phyloP scores from a whole-genome alignment of 2,797 vertebrate species.

The Vireo griseus region DNA sequence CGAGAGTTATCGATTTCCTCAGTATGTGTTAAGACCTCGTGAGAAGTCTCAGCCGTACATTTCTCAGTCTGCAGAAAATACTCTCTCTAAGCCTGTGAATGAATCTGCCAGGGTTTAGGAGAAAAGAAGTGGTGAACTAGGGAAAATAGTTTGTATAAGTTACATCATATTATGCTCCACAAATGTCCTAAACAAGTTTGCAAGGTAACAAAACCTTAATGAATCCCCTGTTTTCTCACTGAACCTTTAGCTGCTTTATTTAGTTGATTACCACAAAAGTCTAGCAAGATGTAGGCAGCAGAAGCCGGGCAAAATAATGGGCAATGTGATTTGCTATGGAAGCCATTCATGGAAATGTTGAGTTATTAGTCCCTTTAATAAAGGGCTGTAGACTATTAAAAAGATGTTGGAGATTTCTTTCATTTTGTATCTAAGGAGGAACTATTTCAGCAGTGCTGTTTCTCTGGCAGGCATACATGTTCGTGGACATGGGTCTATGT shows the following conservation, averaged over 20 bases:
- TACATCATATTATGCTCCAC: neutral
- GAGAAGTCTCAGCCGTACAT: conserved; percentile 2
- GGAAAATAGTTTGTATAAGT: neutral
- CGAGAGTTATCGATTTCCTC: neutral
- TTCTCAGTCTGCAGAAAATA: conserved; percentile 9
- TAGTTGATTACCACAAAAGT: neutral
- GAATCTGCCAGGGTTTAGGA: neutral
- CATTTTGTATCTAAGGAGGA: neutral
- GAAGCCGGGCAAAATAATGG: neutral
- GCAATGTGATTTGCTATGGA: neutral
- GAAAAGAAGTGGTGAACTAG: neutral
- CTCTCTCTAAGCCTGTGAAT: neutral
- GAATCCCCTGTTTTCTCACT: neutral
- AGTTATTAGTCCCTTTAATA: neutral
- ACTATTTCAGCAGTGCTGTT: neutral
- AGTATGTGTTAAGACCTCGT: conserved; percentile 9
- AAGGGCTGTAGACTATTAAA: neutral
- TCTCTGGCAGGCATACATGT: neutral
- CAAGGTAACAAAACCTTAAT: neutral
- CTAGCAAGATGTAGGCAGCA: neutral
- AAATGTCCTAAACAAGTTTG: neutral
- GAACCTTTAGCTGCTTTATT: neutral
- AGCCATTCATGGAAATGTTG: neutral
- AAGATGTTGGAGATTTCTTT: neutral
- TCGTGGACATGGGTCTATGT: neutral